Conservation (phyloP, 2,113 vertebrate species). For the Ornithorhynchus anatinus region DNA sequence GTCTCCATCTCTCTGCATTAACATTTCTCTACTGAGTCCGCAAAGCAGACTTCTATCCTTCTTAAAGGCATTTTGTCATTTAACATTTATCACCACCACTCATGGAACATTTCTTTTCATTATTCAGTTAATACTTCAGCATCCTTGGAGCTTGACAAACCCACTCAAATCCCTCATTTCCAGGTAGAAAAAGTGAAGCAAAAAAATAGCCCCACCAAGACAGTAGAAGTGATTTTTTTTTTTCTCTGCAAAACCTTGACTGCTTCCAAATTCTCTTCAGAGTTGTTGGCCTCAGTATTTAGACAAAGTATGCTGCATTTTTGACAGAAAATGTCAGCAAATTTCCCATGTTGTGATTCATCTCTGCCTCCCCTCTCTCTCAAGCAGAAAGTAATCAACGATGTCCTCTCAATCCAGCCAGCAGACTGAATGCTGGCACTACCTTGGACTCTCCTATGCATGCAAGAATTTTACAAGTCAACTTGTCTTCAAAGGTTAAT, state of each 20-base stretch:
- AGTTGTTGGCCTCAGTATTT: background rate
- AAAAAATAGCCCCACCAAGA: background rate
- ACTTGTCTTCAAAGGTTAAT: background rate
- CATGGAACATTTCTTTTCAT: background rate
- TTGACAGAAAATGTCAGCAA: background rate
- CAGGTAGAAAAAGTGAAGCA: background rate
- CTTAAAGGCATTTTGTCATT: background rate
- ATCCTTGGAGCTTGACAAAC: background rate
- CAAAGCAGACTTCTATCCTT: background rate
- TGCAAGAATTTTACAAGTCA: background rate
- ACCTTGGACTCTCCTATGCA: background rate
- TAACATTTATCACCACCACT: background rate
- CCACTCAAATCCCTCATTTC: background rate
- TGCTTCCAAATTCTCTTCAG: background rate
- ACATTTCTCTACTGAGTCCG: background rate
- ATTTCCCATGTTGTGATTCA: background rate
- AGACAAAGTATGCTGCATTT: background rate
- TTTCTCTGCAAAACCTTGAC: constrained; percentile 12
- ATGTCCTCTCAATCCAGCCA: background rate
- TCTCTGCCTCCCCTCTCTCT: background rate
- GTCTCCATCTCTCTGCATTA: background rate
- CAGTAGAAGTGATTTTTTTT: background rate
- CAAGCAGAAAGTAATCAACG: background rate
- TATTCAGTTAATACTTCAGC: background rate
- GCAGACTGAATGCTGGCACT: background rate